Evolutionary conservation across 2,888 invertebrate genomes (phyloP), one percentile per base, ranked within the genome.

Genomic region (Vanessa cardui): DNA sequence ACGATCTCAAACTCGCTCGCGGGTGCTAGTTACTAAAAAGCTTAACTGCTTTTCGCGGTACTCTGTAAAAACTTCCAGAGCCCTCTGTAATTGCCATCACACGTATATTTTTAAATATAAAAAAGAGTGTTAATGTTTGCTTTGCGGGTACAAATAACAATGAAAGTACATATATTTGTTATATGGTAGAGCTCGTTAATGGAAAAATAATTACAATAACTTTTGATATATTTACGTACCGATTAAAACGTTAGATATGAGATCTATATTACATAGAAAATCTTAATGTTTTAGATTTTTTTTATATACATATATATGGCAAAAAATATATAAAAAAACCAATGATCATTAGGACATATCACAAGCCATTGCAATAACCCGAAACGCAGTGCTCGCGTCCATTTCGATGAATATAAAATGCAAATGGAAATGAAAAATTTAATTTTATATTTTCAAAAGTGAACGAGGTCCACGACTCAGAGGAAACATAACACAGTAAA

Each of bases 1-100:
- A 79, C 78, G 73, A 76, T 77, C 74, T 71, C 62, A 73, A 76
- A 77, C 77, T 77, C 77, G n/a, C 15, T 50, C 15, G 47, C 58
- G 59, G 64, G 62, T 59, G 64, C 67, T 50, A 66, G n/a, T 16
- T 54, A 16, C 18, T 58, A 64, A 67, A 70, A 66, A 21, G 58
- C 59, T 69, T 33, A 59, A 45, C 45, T 31, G 56, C 70, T 70
- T 69, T 72, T 64, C 47, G 58, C 64, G 59, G 20, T 60, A 7
- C 39, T 45, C 47, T 26, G 26, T 64, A 31, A 50, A 50, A 58
- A 44, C 44, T 64, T 5, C 44, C 31, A 54, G 26, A 31, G 9
- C 58, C 64, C 64, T 64, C 54, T 26, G 26, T 64, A 31, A 50
- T 64, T 45, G 39, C 49, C 49, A 46, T 58, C 58, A 58, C 50